Evolutionary conservation across 1,140 invertebrate genomes (phyloP).

Genomic region (Apis laboriosa): DNA sequence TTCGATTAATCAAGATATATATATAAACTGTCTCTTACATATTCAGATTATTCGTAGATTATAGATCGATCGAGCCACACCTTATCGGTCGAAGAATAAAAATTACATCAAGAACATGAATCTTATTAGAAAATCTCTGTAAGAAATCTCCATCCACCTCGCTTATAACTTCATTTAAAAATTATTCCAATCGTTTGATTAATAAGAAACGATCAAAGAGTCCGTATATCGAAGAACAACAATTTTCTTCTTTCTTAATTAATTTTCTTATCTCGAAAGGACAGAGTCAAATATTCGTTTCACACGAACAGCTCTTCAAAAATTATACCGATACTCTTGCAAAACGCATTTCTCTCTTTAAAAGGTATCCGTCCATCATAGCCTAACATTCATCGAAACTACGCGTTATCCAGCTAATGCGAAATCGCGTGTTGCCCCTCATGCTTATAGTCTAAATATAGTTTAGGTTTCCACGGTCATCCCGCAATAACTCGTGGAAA

Average conservation of each 20-base stretch:
- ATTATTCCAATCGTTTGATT: too few species aligned
- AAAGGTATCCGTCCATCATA: too few species aligned
- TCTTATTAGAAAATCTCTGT: too few species aligned
- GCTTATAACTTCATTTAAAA: too few species aligned
- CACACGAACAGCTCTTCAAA: too few species aligned
- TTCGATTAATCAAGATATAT: neutral
- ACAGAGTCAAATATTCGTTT: too few species aligned
- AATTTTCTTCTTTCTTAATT: too few species aligned
- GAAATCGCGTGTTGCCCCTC: constrained; percentile 10
- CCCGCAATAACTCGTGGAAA: constrained; percentile 1
- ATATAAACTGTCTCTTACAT: neutral
- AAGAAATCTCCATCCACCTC: neutral
- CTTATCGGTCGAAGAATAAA: neutral
- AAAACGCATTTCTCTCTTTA: neutral
- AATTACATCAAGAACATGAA: neutral
- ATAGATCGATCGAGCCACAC: neutral
- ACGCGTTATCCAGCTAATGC: constrained; percentile 26
- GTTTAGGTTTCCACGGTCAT: constrained; percentile 27
- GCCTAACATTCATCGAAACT: neutral
- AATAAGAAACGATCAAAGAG: too few species aligned
- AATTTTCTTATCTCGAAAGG: too few species aligned
- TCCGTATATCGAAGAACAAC: too few species aligned
- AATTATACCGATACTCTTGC: too few species aligned
- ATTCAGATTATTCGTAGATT: neutral
- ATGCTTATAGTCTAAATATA: neutral